Evolutionary conservation across 2,888 invertebrate species (phyloP), one percentile per base, ranked within the genome.

Genomic region (Chydorus sphaericus): DNA sequence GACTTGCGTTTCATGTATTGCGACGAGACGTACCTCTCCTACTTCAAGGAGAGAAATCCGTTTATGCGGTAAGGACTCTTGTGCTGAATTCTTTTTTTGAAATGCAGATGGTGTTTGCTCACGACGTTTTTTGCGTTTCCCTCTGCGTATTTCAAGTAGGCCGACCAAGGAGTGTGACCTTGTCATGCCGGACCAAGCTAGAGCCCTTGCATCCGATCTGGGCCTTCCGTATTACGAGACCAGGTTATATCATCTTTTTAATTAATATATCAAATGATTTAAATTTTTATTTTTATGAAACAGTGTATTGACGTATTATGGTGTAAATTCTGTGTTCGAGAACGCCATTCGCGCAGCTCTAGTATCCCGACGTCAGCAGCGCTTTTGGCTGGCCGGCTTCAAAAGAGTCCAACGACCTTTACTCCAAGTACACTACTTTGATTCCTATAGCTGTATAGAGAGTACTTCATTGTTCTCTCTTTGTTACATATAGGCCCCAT

Each of bases 321-420:
- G 94, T 1, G 85, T 94, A 8, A 89, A 91, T 66, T 85, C 85
- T 70, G 84, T 88, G 26, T 94, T 94, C 65, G 90, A 91, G 69
- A 94, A 93, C 70, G 89, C 90, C 14, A 90, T 93, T 61, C 75
- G 93, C 53, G 89, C 91, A 1, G 92, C 93, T 0, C 75, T 94
- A 54, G 85, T 91, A 61, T 87, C 92, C 1, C 76, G 92, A 18
- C 73, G 92, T n/a, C 90, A 91, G 66, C 88, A 92, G 67, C 75
- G 92, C 57, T 94, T 94, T 73, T 94, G 93, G 93, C 92, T 91
- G 84, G 89, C 92, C 20, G 92, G 91, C 67, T 72, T 94, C 60
- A 91, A 92, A 69, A 81, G 86, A 63, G 90, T 93, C 10, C 86
- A 85, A 66, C 73, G 84, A 59, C 87, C 87, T 0, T 67, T 86